phyloP scores from a whole-genome alignment of 1,140 invertebrate species.

The Drosophila truncata region DNA sequence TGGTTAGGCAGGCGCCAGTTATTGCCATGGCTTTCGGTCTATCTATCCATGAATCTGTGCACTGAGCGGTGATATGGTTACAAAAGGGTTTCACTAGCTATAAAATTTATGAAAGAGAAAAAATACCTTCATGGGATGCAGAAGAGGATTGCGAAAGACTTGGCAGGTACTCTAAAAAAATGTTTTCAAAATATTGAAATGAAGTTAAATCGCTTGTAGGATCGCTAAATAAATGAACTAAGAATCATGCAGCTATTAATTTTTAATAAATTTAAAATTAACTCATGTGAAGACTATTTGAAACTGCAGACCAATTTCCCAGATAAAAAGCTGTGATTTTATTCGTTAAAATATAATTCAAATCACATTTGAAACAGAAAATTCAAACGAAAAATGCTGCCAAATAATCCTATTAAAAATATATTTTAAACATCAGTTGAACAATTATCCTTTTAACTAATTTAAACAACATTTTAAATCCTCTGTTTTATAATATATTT shows the following conservation, averaged over 20 bases:
- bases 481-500: background rate
- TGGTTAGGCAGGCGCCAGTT: conserved; percentile 67
- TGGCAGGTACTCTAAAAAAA: background rate
- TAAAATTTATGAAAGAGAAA: background rate
- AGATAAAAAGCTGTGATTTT: too few species aligned
- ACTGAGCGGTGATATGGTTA: conserved; percentile 4
- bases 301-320: background rate
- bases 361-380: background rate
- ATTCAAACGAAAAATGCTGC: background rate
- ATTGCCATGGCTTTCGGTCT: conserved; percentile 63
- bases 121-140: background rate
- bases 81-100: too few species aligned
- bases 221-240: background rate
- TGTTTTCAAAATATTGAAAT: background rate
- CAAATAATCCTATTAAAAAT: background rate
- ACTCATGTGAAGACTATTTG: background rate
- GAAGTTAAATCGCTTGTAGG: background rate
- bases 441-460: background rate
- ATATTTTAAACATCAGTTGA: too few species aligned
- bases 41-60: conserved; percentile 8
- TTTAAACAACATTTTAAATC: background rate
- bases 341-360: background rate
- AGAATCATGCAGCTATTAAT: background rate
- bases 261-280: background rate
- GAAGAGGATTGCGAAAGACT: background rate